Conservation (phyloP, 2,113 vertebrate genomes). For the Odontesthes bonariensis region DNA sequence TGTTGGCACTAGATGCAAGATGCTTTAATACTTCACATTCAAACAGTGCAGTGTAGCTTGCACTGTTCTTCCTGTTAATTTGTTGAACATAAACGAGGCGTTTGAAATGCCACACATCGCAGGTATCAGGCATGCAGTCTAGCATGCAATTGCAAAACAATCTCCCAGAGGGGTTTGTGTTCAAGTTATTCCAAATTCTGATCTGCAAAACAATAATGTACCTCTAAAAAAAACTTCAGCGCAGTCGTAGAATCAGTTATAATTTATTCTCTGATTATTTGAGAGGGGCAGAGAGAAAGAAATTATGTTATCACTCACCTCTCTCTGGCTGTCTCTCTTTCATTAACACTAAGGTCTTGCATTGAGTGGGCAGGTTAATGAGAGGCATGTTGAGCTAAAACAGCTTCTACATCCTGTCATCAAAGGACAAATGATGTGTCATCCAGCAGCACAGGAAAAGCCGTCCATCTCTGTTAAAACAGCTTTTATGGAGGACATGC, state of each 20-base stretch:
- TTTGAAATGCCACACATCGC: no score
- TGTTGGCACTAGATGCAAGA: background rate
- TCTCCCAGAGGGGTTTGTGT: background rate
- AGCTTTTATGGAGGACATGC: slow-evolving; percentile 9
- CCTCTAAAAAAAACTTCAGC: background rate
- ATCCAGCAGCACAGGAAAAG: slow-evolving; percentile 36
- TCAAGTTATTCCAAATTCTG: background rate
- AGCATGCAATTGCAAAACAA: background rate
- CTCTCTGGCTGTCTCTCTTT: slow-evolving; percentile 40
- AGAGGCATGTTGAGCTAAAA: slow-evolving; percentile 65
- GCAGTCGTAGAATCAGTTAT: background rate
- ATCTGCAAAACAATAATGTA: background rate
- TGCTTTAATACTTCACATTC: no score
- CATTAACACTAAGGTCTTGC: slow-evolving; percentile 74
- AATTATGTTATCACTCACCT: slow-evolving; percentile 39
- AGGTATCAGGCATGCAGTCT: background rate
- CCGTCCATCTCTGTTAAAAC: background rate
- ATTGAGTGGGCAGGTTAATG: slow-evolving; percentile 77
- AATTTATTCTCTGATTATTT: slow-evolving; percentile 1
- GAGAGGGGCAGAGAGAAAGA: slow-evolving; percentile 12
- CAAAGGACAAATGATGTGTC: slow-evolving; percentile 62
- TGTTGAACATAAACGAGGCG: background rate
- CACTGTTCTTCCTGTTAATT: background rate
- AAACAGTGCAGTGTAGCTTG: background rate
- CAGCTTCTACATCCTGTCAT: slow-evolving; percentile 70